Evolutionary conservation across 2,797 vertebrate species (phyloP).

Genomic region (Amphiprion clarkii): DNA sequence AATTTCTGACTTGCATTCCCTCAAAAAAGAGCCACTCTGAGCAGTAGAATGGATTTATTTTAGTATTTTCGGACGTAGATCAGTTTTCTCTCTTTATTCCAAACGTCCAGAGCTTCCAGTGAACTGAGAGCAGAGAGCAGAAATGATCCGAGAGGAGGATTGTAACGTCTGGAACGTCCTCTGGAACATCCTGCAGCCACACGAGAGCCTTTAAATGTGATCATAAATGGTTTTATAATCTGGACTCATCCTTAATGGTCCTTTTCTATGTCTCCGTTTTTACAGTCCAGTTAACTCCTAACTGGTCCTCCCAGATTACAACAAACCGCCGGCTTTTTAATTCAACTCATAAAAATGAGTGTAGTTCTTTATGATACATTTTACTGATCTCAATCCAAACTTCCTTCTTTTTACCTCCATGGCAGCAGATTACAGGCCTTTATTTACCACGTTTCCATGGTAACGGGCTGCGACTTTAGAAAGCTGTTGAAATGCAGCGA

Average conservation of each 20-base stretch:
- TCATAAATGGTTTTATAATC: constrained; percentile 26
- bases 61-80: too few species aligned
- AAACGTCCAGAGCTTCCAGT: too few species aligned
- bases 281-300: too few species aligned
- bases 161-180: neutral
- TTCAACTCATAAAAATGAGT: neutral
- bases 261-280: neutral
- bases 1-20: too few species aligned
- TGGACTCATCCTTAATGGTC: constrained; percentile 2
- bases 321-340: constrained; percentile 14
- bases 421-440: constrained; percentile 10
- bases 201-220: constrained; percentile 20
- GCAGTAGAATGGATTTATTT: too few species aligned
- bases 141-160: neutral
- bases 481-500: constrained; percentile 48
- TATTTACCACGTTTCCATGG: constrained; percentile 5
- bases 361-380: constrained; percentile 18
- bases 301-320: neutral
- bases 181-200: neutral
- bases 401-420: constrained; percentile 14
- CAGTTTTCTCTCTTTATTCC: too few species aligned
- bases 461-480: constrained; percentile 44
- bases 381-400: constrained; percentile 23
- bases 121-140: neutral
- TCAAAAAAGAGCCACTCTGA: too few species aligned